Conservation (phyloP, 2,888 invertebrate species). For the Catocala nupta region DNA sequence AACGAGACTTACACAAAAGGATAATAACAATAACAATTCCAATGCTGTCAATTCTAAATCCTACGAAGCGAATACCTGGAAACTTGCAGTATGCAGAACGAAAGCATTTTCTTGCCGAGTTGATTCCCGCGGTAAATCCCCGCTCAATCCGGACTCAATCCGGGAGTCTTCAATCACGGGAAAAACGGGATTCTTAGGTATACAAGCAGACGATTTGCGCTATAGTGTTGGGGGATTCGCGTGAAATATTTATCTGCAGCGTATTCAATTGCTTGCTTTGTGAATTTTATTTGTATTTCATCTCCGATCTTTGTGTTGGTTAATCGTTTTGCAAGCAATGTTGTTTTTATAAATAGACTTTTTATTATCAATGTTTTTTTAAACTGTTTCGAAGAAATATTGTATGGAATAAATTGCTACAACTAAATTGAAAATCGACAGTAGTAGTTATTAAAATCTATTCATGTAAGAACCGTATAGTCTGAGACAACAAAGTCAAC, state of each 20-base stretch:
- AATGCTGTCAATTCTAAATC: constrained; percentile 64
- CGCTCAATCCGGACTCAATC: constrained; percentile 60
- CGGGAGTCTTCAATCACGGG: constrained; percentile 64
- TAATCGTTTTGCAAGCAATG: constrained; percentile 4
- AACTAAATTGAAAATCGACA: no score
- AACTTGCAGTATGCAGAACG: constrained; percentile 57
- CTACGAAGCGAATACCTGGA: constrained; percentile 42
- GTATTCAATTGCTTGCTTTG: constrained; percentile 32
- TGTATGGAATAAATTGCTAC: no score
- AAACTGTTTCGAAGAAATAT: no score
- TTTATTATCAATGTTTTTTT: no score
- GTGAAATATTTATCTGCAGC: constrained; percentile 45
- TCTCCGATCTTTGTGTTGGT: constrained; percentile 13
- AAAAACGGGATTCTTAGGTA: constrained; percentile 57
- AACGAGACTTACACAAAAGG: constrained; percentile 12
- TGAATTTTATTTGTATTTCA: constrained; percentile 31
- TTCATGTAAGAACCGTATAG: no score
- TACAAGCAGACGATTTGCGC: constrained; percentile 48
- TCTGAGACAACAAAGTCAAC: no score
- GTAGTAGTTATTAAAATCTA: no score
- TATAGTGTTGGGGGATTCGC: constrained; percentile 37
- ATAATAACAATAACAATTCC: constrained; percentile 60
- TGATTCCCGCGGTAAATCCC: constrained; percentile 51
- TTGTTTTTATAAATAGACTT: neutral
- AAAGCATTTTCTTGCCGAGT: constrained; percentile 56